Base-by-base conservation (phyloP, 1,140 invertebrate genomes). In the Drosophila mauritiana region DNA sequence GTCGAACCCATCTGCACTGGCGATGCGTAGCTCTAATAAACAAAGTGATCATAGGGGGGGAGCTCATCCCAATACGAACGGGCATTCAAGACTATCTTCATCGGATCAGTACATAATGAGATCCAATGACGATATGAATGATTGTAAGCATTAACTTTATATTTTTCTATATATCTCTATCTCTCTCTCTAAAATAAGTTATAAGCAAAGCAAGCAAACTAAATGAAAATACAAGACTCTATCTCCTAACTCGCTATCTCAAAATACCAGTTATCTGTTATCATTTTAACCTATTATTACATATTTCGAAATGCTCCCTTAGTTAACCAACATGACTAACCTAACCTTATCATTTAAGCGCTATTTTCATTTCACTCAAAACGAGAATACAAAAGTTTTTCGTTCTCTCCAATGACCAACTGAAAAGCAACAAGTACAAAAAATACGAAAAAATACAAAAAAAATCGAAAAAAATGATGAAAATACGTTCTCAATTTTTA, bases 61-160 rank as follows among this genome's bases (percentile, higher is more conserved):
- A 91, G 91, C 92, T 92, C 92, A 92, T 92, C 92, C 92, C 92
- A 92, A 92, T 90, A 90, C 80, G 90, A 92, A 92, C 90, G 91
- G 91, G 91, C 91, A 92, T 90, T 92, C 90, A 91, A 89, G 89
- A 92, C 83, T 92, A 92, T 92, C 91, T 73, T 91, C 91, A 92
- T 92, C 91, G 91, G 92, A 92, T 92, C 92, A 92, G 79, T 92
- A 92, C 89, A 91, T 91, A 84, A 92, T 92, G 91, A 91, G 92
- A 92, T 92, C 92, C 92, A 91, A 92, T 92, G 92, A 92, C 80
- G 92, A 92, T 92, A 92, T 90, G 82, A 91, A 92, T 92, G 89
- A 92, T 92, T 92, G 92, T 92, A 92, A 92, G 92, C 92, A 92
- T 92, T 91, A 90, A 88, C 67, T 91, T 91, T 80, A 81, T 80